A percentile compares a stretch with the other conserved stretches of the same genome.
Evolutionary conservation across 2,113 vertebrate species (phyloP).

Genomic region (Prietella phreatophila): DNA sequence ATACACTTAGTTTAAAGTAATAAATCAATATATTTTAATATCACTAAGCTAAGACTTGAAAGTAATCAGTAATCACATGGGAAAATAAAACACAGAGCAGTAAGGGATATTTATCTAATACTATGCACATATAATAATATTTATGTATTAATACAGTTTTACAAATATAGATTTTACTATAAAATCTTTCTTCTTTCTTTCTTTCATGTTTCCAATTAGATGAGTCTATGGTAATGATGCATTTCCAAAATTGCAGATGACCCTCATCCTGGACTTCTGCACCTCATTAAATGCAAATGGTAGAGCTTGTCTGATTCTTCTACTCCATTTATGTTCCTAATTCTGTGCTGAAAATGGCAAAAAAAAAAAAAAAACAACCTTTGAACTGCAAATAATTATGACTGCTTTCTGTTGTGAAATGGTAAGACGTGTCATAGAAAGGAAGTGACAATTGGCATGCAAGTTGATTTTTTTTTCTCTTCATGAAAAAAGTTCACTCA

Average conservation of each 20-base stretch:
- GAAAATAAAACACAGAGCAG: neutral
- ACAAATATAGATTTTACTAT: neutral
- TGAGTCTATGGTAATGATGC: conserved; percentile 38
- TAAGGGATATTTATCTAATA: too few relatives aligned
- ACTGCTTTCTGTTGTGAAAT: conserved; percentile 41
- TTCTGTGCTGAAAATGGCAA: conserved; percentile 37
- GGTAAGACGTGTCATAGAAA: conserved; percentile 47
- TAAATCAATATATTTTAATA: too few relatives aligned
- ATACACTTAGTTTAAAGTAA: too few relatives aligned
- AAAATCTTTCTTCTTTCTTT: neutral
- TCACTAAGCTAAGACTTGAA: too few relatives aligned
- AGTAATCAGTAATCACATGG: too few relatives aligned
- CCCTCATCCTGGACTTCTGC: conserved; percentile 41
- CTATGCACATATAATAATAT: too few relatives aligned
- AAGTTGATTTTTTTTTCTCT: conserved; percentile 5
- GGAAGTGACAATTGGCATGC: conserved; percentile 41
- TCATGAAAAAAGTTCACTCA: conserved; percentile 43
- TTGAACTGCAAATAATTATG: conserved; percentile 50
- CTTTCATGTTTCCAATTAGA: conserved; percentile 18
- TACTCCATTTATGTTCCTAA: conserved; percentile 54
- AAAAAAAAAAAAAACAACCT: conserved; percentile 23
- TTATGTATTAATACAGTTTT: neutral
- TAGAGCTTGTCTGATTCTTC: conserved; percentile 53
- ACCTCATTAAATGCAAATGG: conserved; percentile 56
- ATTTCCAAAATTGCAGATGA: conserved; percentile 42